phyloP scores from a whole-genome alignment of 64 coral and sea anemone genomes.

The Pocillopora damicornis region DNA sequence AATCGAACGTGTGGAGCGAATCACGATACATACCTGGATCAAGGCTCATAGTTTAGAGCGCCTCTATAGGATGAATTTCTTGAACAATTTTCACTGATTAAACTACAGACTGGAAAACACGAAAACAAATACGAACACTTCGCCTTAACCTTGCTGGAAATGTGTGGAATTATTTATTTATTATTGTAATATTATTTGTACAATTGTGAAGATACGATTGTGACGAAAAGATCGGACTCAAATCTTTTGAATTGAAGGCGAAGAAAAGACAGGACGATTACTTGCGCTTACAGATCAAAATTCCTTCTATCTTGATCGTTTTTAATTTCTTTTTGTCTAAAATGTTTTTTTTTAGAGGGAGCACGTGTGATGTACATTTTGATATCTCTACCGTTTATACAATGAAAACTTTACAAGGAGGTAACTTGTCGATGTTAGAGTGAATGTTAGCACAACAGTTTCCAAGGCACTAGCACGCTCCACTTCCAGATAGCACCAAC shows the following conservation, averaged over 20 bases:
- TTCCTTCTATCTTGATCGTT: background rate
- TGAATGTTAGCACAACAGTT: background rate
- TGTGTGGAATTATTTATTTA: conserved; percentile 28
- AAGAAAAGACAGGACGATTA: background rate
- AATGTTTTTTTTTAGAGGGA: background rate
- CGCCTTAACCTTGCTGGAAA: conserved; percentile 38
- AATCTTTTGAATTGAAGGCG: background rate
- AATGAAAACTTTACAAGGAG: background rate
- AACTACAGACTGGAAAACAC: background rate
- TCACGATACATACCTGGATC: conserved; percentile 79
- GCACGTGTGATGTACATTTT: background rate
- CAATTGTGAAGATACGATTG: background rate
- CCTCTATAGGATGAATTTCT: background rate
- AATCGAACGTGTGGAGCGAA: conserved; percentile 85
- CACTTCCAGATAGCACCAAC: background rate
- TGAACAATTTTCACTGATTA: conserved; percentile 3
- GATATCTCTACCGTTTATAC: background rate
- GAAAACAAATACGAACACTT: background rate
- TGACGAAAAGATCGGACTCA: background rate
- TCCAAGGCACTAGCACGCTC: background rate
- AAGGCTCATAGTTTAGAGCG: conserved; percentile 58
- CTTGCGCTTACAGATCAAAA: background rate
- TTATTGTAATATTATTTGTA: conserved; percentile 27
- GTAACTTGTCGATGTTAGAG: conserved; percentile 5
- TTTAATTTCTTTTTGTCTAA: background rate